A percentile compares a stretch with the other conserved stretches of the same genome.
phyloP scores from a whole-genome alignment of 2,797 vertebrate species.

The Novumbra hubbsi region DNA sequence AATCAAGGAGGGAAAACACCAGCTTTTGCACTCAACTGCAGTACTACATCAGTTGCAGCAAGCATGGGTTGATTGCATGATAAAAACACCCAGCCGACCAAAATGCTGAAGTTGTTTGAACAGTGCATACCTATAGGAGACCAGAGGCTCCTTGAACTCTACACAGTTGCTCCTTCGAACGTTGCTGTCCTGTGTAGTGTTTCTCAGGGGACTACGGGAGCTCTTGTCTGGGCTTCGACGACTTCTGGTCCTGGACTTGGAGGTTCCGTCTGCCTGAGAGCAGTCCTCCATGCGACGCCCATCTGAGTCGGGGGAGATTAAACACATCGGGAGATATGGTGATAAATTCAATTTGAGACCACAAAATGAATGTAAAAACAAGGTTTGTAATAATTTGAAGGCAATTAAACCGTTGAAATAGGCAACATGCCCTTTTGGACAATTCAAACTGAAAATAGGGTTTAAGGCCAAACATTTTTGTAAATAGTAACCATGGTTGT shows the following conservation, averaged over 20 bases:
- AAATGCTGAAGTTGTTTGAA: background rate
- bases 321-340: too few species aligned
- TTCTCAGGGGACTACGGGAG: constrained; percentile 89
- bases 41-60: background rate
- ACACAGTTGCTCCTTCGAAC: constrained; percentile 79
- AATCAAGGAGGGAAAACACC: background rate
- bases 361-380: too few species aligned
- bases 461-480: background rate
- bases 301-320: constrained; percentile 57
- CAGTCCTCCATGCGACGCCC: constrained; percentile 60
- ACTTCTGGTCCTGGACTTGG: constrained; percentile 68
- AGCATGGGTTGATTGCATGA: background rate
- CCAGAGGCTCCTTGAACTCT: constrained; percentile 84
- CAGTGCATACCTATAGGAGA: constrained; percentile 80
- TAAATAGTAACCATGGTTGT: background rate
- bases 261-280: constrained; percentile 60
- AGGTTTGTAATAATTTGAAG: too few species aligned
- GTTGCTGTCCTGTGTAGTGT: constrained; percentile 88
- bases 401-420: too few species aligned
- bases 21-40: background rate
- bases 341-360: too few species aligned
- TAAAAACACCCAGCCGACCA: background rate
- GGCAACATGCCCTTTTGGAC: too few species aligned
- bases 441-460: too few species aligned
- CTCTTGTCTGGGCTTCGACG: constrained; percentile 83